Conservation (phyloP, 2,888 invertebrate genomes). For the Hirtodrosophila cameraria region DNA sequence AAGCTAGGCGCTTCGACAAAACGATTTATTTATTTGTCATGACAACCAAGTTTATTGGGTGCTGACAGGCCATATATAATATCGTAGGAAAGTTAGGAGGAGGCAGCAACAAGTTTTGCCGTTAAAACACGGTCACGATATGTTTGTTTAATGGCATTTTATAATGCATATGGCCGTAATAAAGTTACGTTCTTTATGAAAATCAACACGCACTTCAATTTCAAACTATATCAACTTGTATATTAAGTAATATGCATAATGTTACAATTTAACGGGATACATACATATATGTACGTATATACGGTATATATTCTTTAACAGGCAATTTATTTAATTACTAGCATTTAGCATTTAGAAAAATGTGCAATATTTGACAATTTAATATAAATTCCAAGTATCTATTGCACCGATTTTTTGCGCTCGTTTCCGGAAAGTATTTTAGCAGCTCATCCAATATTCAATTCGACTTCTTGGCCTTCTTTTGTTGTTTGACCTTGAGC, state of each 20-base stretch:
- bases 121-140: slow-evolving; percentile 48
- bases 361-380: slow-evolving; percentile 39
- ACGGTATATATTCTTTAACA: slow-evolving; percentile 57
- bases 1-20: slow-evolving; percentile 55
- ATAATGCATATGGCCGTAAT: slow-evolving; percentile 38
- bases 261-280: too few relatives aligned
- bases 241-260: slow-evolving; percentile 38
- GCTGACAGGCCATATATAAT: slow-evolving; percentile 29
- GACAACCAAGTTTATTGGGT: slow-evolving; percentile 49
- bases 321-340: slow-evolving; percentile 33
- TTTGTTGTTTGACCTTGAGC: slow-evolving; percentile 90
- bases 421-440: slow-evolving; percentile 22
- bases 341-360: slow-evolving; percentile 25
- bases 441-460: slow-evolving; percentile 29
- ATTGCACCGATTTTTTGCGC: slow-evolving; percentile 13
- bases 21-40: slow-evolving; percentile 57
- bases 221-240: slow-evolving; percentile 25
- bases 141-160: slow-evolving; percentile 31
- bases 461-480: slow-evolving; percentile 88
- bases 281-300: slow-evolving; percentile 11
- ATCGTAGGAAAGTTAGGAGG: slow-evolving; percentile 5
- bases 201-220: slow-evolving; percentile 33
- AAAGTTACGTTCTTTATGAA: slow-evolving; percentile 24
- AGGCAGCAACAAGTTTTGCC: slow-evolving; percentile 56
- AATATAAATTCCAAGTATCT: slow-evolving; percentile 57